Conservation (phyloP, 2,113 vertebrate species). For the Gymnorhina tibicen region DNA sequence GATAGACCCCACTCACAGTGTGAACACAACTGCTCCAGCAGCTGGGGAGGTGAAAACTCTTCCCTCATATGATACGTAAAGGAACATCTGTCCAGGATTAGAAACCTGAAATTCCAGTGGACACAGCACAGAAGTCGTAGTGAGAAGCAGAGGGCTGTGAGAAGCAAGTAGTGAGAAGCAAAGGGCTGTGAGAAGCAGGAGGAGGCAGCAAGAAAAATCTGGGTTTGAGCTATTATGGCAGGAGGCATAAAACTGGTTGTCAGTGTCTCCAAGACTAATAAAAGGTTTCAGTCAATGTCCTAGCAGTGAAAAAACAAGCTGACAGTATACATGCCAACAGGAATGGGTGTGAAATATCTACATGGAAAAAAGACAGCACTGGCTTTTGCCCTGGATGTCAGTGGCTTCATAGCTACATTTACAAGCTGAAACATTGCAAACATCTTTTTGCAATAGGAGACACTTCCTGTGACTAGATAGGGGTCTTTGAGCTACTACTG, state of each 20-base stretch:
- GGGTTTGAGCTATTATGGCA: background rate
- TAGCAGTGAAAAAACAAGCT: background rate
- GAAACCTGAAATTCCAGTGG: background rate
- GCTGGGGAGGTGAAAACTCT: background rate
- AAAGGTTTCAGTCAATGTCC: background rate
- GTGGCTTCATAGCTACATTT: background rate
- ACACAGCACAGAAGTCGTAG: fast-evolving
- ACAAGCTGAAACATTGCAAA: background rate
- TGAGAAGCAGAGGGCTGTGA: background rate
- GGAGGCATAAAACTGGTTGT: background rate
- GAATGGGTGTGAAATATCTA: background rate
- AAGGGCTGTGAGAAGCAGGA: background rate
- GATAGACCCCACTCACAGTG: background rate
- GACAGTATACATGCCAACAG: background rate
- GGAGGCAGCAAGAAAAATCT: background rate
- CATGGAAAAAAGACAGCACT: background rate
- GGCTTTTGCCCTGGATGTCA: background rate
- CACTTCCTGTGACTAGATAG: background rate
- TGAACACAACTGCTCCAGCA: fast-evolving
- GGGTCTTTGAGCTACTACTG: background rate
- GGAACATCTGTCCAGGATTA: background rate
- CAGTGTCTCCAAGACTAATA: background rate
- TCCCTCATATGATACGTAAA: background rate
- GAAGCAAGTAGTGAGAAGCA: background rate
- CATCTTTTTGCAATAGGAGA: background rate